These are phyloP conservation scores for Myotis daubentonii DNA, from an alignment of 2,797 vertebrate species.

Conservation along the genomic window DNA sequence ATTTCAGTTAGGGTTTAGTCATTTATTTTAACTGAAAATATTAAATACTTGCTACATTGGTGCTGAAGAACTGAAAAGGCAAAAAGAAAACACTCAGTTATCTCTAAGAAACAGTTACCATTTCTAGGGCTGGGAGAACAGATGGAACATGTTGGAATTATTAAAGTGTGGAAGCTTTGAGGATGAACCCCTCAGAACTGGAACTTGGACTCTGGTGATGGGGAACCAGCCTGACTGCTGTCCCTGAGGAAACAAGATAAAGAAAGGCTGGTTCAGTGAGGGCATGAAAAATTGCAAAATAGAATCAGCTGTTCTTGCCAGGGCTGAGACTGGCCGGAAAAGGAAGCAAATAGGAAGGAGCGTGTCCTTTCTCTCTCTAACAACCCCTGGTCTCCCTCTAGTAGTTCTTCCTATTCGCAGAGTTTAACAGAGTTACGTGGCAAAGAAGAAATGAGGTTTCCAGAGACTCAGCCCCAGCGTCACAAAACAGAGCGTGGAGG, in stretches of 20 bases:
- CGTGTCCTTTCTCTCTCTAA: not conserved
- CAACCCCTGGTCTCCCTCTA: not conserved
- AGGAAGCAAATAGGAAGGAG: not conserved
- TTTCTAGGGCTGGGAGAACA: not conserved
- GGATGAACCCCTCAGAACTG: not conserved
- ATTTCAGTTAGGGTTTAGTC: not conserved
- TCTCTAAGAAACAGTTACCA: not conserved
- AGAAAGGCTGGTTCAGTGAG: not conserved
- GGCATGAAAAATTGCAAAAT: not conserved
- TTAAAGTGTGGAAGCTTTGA: not conserved
- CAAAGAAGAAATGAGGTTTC: constrained; percentile 30
- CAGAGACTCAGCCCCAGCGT: not conserved
- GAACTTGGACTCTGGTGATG: not conserved
- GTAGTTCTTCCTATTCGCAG: not conserved
- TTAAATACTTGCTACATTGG: not conserved
- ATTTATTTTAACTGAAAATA: constrained; percentile 32
- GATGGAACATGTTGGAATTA: not conserved
- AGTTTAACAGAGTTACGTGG: not conserved
- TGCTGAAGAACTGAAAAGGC: not conserved
- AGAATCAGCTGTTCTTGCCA: not conserved
- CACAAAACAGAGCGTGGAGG: not conserved
- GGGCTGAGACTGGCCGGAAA: not conserved
- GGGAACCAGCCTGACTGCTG: not conserved
- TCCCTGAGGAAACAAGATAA: not conserved
- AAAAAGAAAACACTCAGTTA: not conserved